phyloP scores from a whole-genome alignment of 2,113 vertebrate species.

The Entelurus aequoreus region DNA sequence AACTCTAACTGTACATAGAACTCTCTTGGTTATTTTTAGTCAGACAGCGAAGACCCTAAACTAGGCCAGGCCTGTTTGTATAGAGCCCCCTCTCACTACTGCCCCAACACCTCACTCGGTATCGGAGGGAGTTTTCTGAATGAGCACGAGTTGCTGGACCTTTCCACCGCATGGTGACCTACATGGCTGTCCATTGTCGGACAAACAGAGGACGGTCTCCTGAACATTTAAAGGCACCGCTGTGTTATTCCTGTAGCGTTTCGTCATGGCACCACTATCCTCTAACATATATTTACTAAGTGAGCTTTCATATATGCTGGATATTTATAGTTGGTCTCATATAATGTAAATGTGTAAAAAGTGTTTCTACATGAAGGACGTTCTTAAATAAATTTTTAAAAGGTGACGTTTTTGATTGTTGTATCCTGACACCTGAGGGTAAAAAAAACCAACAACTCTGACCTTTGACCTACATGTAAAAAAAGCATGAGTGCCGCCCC shows the following conservation, averaged over 20 bases:
- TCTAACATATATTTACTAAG: constrained; percentile 30
- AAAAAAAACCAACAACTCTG: not conserved
- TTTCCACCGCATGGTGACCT: constrained; percentile 37
- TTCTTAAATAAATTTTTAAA: constrained; percentile 35
- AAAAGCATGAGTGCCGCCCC: not conserved
- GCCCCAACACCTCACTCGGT: not conserved
- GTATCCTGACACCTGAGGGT: not conserved
- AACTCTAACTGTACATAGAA: not conserved
- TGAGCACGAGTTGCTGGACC: constrained; percentile 40
- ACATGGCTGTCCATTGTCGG: constrained; percentile 41
- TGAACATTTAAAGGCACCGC: constrained; percentile 40
- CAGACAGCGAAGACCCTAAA: constrained; percentile 40
- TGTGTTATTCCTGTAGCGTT: constrained; percentile 35
- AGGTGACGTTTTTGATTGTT: constrained; percentile 32
- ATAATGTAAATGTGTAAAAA: constrained; percentile 62
- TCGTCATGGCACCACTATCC: constrained; percentile 41
- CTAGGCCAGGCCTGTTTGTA: constrained; percentile 43
- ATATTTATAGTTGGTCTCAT: constrained; percentile 36
- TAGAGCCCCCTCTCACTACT: constrained; percentile 13
- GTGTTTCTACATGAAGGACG: constrained; percentile 48
- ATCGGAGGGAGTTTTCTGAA: constrained; percentile 47
- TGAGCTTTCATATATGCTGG: constrained; percentile 23
- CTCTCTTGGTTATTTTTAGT: constrained; percentile 59
- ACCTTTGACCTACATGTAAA: constrained; percentile 7
- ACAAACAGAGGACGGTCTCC: constrained; percentile 17